A percentile compares a stretch with the other conserved stretches of the same genome.
Evolutionary conservation across 30 jellyfish, hydroid and myxozoan species (phyloP).

Genomic region (Hydractinia echinata): DNA sequence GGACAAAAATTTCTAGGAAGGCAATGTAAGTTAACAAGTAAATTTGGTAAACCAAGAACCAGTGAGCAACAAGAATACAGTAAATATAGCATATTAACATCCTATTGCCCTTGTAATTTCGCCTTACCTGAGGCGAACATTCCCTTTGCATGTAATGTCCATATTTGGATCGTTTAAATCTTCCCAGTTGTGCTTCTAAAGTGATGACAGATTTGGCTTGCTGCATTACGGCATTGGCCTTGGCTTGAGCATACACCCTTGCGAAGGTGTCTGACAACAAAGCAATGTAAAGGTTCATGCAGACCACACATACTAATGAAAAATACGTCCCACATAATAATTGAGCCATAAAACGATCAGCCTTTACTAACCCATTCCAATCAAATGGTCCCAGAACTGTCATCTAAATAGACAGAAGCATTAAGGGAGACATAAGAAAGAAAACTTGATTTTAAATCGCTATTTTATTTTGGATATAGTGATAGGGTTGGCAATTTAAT

Average conservation of each 20-base stretch:
- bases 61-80: too few species aligned
- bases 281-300: slow-evolving; percentile 94
- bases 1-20: too few species aligned
- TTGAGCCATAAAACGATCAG: slow-evolving; percentile 83
- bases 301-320: slow-evolving; percentile 91
- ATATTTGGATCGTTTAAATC: slow-evolving; percentile 52
- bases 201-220: slow-evolving; percentile 74
- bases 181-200: slow-evolving; percentile 70
- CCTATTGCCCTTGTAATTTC: too few species aligned
- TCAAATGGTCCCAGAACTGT: slow-evolving; percentile 78
- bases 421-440: too few species aligned
- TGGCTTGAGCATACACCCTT: slow-evolving; percentile 96
- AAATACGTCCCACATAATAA: slow-evolving; percentile 86
- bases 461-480: too few species aligned
- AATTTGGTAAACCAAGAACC: too few species aligned
- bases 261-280: slow-evolving; percentile 92
- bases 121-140: slow-evolving; percentile 87
- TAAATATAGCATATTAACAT: too few species aligned
- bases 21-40: too few species aligned
- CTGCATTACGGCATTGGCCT: slow-evolving; percentile 98
- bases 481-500: too few species aligned
- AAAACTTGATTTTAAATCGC: too few species aligned
- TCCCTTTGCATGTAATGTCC: slow-evolving; percentile 90
- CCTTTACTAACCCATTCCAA: slow-evolving; percentile 44
- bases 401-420: slow-evolving; percentile 41